phyloP scores from a whole-genome alignment of 2,113 vertebrate species.

The Tychaedon coryphoeus region DNA sequence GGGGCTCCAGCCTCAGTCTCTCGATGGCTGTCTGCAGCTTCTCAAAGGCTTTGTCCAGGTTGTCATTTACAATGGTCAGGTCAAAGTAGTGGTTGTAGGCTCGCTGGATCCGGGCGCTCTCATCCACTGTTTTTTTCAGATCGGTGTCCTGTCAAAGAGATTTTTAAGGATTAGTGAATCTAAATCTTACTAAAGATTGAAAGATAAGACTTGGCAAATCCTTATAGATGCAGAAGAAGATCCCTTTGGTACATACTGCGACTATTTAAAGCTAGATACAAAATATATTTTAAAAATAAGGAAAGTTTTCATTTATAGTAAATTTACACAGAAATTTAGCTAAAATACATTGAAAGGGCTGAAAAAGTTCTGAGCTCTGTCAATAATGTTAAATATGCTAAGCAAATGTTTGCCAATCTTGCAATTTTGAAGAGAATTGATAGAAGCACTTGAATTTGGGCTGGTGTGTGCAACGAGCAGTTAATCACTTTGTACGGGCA shows the following conservation, averaged over 20 bases:
- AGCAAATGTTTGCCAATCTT: neutral
- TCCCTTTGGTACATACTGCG: neutral
- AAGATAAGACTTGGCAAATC: neutral
- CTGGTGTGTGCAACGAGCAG: accelerated
- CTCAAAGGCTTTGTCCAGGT: constrained; percentile 97
- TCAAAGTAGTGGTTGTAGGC: constrained; percentile 98
- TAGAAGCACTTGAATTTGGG: accelerated
- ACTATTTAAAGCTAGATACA: neutral
- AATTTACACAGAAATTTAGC: neutral
- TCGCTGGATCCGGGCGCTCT: constrained; percentile 91
- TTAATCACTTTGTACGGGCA: neutral
- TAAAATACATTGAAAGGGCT: neutral
- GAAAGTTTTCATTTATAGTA: neutral
- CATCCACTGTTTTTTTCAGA: constrained; percentile 97
- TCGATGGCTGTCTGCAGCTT: constrained; percentile 89
- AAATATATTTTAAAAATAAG: neutral
- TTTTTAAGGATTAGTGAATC: neutral
- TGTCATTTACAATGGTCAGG: constrained; percentile 93
- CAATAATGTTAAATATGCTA: neutral
- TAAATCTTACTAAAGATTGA: neutral
- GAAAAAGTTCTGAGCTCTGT: neutral
- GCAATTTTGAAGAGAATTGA: neutral
- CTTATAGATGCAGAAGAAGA: neutral
- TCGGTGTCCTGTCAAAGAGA: constrained; percentile 85
- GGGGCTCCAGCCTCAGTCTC: constrained; percentile 84